phyloP scores from a whole-genome alignment of 2,888 invertebrate genomes.

The Phortica magna region DNA sequence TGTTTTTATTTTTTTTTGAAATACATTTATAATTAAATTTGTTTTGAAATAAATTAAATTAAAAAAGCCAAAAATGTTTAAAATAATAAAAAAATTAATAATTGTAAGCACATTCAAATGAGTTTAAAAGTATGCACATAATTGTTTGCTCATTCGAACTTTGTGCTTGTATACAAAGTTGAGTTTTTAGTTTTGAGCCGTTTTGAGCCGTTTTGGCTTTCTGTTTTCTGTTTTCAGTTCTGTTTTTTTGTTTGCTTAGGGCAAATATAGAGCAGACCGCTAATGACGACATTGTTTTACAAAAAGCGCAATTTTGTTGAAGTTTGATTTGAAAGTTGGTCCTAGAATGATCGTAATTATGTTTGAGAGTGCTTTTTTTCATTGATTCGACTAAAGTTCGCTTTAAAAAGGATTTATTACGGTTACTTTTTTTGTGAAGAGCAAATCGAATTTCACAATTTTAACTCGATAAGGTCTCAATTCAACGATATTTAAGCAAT shows the following conservation, averaged over 20 bases:
- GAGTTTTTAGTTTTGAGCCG: not conserved
- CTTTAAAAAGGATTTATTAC: not conserved
- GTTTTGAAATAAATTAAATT: no score
- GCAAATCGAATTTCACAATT: no score
- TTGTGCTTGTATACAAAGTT: not conserved
- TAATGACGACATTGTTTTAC: slow-evolving; percentile 30
- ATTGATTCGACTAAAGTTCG: not conserved
- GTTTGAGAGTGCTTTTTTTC: not conserved
- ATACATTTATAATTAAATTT: no score
- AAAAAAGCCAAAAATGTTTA: no score
- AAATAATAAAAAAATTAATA: not conserved
- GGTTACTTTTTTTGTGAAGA: no score
- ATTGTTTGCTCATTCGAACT: not conserved
- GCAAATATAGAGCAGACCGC: slow-evolving; percentile 7
- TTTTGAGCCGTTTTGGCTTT: not conserved
- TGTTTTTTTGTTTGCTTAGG: slow-evolving; percentile 18
- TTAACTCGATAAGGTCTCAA: no score
- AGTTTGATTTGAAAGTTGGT: slow-evolving; percentile 10
- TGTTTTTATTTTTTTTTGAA: no score
- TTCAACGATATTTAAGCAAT: not conserved
- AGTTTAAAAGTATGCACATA: not conserved
- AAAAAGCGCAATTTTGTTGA: not conserved
- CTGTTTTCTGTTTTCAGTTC: not conserved
- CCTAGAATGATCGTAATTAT: not conserved
- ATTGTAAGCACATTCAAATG: no score